These are phyloP conservation scores for Pycnomerus fuliginosus DNA, from an alignment of 2,888 invertebrate species.

Conservation along the genomic window DNA sequence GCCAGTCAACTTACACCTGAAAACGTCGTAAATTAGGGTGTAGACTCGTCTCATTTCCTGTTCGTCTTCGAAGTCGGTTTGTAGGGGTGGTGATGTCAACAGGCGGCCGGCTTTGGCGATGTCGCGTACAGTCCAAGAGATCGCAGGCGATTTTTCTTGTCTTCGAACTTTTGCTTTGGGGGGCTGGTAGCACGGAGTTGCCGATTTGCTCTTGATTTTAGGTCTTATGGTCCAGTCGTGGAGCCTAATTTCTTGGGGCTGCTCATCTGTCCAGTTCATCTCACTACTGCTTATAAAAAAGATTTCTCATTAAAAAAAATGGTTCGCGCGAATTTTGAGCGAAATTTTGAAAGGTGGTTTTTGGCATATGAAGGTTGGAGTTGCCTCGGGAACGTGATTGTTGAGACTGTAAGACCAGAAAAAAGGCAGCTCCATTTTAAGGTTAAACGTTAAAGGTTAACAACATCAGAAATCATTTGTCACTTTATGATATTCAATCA, in stretches of 20 bases:
- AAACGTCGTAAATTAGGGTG: slow-evolving; percentile 72
- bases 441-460: too few species aligned
- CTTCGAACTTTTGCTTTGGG: background rate
- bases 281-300: too few species aligned
- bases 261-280: too few species aligned
- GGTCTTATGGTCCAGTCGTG: slow-evolving; percentile 49
- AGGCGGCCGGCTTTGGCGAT: slow-evolving; percentile 61
- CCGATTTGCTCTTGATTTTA: slow-evolving; percentile 27
- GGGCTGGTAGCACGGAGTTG: slow-evolving; percentile 26
- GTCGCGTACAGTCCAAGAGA: slow-evolving; percentile 51
- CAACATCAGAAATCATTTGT: too few species aligned
- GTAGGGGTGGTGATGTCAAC: slow-evolving; percentile 55
- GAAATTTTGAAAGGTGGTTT: too few species aligned
- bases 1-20: slow-evolving; percentile 63
- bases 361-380: too few species aligned
- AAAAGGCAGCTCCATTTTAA: too few species aligned
- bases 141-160: slow-evolving; percentile 23
- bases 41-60: slow-evolving; percentile 74
- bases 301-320: too few species aligned
- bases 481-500: too few species aligned
- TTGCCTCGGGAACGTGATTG: too few species aligned
- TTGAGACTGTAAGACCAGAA: too few species aligned
- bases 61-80: slow-evolving; percentile 61
- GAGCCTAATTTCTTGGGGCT: slow-evolving; percentile 32
- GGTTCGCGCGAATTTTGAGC: too few species aligned